These are phyloP conservation scores for Gobio gobio DNA, from an alignment of 2,113 vertebrate genomes.

Conservation along the genomic window DNA sequence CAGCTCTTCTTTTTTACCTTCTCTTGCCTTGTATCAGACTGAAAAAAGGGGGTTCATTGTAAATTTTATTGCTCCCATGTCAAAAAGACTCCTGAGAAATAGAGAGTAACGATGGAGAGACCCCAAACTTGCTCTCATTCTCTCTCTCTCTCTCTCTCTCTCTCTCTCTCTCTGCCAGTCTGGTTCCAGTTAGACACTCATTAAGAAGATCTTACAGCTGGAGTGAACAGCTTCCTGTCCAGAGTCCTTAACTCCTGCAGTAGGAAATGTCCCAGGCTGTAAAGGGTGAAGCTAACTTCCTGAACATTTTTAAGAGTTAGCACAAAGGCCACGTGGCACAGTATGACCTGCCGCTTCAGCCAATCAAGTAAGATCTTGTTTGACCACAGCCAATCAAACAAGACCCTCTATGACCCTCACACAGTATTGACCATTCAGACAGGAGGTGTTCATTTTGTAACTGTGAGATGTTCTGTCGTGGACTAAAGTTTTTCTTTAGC, in stretches of 20 bases:
- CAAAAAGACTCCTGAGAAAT: constrained; percentile 93
- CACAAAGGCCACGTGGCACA: constrained; percentile 75
- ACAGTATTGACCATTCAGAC: constrained; percentile 76
- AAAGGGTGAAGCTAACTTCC: constrained; percentile 92
- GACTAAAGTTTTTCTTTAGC: constrained; percentile 48
- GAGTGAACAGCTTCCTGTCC: constrained; percentile 97
- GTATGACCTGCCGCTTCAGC: constrained; percentile 69
- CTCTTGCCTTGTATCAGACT: constrained; percentile 78
- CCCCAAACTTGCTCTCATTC: constrained; percentile 72
- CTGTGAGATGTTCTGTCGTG: constrained; percentile 59
- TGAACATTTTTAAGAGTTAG: constrained; percentile 88
- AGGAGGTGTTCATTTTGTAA: constrained; percentile 81
- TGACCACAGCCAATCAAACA: constrained; percentile 80
- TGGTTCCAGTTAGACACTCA: constrained; percentile 99
- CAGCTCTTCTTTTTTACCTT: constrained; percentile 43
- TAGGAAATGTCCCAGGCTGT: constrained; percentile 87
- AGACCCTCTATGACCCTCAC: constrained; percentile 74
- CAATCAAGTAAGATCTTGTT: constrained; percentile 75
- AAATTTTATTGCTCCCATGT: constrained; percentile 92
- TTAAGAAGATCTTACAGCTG: constrained; percentile 98
- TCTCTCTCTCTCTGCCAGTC: constrained; percentile 89
- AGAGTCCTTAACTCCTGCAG: constrained; percentile 94
- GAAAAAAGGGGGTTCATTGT: constrained; percentile 79
- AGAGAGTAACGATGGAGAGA: constrained; percentile 93
- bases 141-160: constrained; percentile 83